A percentile compares a stretch with the other conserved stretches of the same genome.
phyloP scores from a whole-genome alignment of 2,888 invertebrate genomes.

The Oligia latruncula region DNA sequence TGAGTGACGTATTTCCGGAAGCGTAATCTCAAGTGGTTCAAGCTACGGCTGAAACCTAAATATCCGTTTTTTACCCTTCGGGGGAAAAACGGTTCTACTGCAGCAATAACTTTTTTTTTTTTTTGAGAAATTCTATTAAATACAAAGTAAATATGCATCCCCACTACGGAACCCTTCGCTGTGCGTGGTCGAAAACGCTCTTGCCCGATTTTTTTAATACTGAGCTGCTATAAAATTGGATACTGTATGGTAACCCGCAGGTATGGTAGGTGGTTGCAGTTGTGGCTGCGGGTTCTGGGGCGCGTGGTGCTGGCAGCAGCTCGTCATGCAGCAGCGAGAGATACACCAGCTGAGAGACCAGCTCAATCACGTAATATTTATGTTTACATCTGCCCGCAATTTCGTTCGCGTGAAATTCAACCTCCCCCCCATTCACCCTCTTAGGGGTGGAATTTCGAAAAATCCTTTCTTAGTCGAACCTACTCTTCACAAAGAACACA shows the following conservation, averaged over 20 bases:
- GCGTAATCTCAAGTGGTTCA: too few relatives aligned
- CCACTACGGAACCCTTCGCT: background rate
- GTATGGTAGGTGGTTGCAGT: slow-evolving; percentile 84
- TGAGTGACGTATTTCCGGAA: too few relatives aligned
- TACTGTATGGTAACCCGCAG: slow-evolving; percentile 61
- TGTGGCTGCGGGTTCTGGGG: slow-evolving; percentile 86
- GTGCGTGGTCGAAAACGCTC: too few relatives aligned
- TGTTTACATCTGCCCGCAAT: too few relatives aligned
- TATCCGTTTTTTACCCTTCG: too few relatives aligned
- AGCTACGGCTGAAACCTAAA: too few relatives aligned
- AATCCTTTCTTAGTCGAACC: too few relatives aligned
- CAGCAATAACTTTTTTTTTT: background rate
- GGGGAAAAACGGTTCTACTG: background rate
- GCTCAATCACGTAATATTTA: slow-evolving; percentile 78
- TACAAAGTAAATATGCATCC: background rate
- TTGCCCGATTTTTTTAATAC: too few relatives aligned
- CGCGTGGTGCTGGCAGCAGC: slow-evolving; percentile 88
- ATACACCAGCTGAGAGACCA: slow-evolving; percentile 91
- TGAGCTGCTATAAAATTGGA: background rate
- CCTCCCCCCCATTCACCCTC: too few relatives aligned
- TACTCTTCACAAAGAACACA: too few relatives aligned
- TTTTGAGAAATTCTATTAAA: background rate
- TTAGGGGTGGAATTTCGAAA: too few relatives aligned
- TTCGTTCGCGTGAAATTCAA: too few relatives aligned
- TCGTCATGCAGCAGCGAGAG: slow-evolving; percentile 91